These are phyloP conservation scores for Glossophaga mutica DNA, from an alignment of 2,797 vertebrate species.

Conservation along the genomic window DNA sequence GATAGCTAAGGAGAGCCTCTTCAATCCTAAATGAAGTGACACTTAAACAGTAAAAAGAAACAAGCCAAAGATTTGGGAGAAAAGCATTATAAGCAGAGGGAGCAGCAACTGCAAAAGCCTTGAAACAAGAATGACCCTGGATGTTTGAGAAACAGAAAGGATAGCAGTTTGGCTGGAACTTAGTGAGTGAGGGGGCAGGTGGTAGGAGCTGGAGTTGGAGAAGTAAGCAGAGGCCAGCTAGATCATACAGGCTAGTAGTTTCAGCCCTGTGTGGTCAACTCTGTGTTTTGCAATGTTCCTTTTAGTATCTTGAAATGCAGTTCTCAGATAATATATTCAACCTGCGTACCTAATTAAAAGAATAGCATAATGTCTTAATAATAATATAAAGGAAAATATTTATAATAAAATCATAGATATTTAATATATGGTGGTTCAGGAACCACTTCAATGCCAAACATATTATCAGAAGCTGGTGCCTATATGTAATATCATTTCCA, in stretches of 20 bases:
- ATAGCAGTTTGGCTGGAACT: neutral
- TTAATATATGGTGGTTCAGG: neutral
- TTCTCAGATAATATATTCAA: neutral
- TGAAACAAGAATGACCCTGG: neutral
- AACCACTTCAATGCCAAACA: neutral
- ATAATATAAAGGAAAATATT: neutral
- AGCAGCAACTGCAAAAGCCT: neutral
- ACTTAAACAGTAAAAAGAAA: neutral
- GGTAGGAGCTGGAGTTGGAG: neutral
- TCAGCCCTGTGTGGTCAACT: neutral
- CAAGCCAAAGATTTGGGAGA: neutral
- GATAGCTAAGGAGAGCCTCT: neutral
- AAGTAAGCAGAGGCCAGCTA: too few species aligned
- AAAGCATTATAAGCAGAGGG: neutral
- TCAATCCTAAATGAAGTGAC: neutral
- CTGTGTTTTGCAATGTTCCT: neutral
- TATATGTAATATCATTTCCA: neutral
- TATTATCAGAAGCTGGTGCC: neutral
- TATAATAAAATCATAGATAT: neutral
- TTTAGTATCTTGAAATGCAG: neutral
- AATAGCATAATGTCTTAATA: neutral
- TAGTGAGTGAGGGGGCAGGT: neutral
- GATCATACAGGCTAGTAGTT: neutral
- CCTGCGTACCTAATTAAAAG: neutral
- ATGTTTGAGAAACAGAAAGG: neutral